Conservation (phyloP, 2,113 vertebrate species). For the Pardalotus punctatus region DNA sequence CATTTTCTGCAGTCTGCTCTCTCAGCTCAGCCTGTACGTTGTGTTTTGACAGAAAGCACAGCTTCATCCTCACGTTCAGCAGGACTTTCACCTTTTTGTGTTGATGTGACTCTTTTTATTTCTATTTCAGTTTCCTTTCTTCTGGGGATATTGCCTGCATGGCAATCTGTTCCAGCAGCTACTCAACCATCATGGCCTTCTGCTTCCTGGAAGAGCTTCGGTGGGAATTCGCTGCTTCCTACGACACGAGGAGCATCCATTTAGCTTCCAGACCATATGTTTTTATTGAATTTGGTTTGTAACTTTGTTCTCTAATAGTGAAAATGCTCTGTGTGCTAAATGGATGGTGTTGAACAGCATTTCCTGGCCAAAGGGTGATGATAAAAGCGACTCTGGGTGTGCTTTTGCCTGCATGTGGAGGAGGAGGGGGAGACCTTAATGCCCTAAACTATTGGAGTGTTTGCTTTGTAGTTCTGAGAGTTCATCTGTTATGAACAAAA, state of each 20-base stretch:
- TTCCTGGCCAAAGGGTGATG: background rate
- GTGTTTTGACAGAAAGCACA: background rate
- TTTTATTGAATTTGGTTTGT: conserved; percentile 94
- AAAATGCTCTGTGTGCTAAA: background rate
- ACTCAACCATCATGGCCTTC: conserved; percentile 87
- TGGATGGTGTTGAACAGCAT: background rate
- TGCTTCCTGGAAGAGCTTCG: conserved; percentile 93
- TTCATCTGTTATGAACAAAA: background rate
- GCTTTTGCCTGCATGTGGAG: background rate
- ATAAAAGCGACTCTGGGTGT: background rate
- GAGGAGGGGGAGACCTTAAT: background rate
- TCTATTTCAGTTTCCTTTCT: conserved; percentile 82
- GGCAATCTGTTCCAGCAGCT: conserved; percentile 85
- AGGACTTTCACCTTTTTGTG: background rate
- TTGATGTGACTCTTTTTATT: background rate
- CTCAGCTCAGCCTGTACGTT: background rate
- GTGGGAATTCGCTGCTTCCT: conserved; percentile 90
- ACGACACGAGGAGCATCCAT: conserved; percentile 74
- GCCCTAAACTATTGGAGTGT: background rate
- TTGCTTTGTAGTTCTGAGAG: background rate
- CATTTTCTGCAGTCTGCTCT: background rate
- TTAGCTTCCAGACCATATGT: conserved; percentile 89
- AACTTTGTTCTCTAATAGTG: background rate
- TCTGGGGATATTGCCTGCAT: conserved; percentile 87
- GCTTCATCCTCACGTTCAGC: background rate